Base-by-base conservation (phyloP, 2,113 vertebrate species). In the Mustelus asterias region DNA sequence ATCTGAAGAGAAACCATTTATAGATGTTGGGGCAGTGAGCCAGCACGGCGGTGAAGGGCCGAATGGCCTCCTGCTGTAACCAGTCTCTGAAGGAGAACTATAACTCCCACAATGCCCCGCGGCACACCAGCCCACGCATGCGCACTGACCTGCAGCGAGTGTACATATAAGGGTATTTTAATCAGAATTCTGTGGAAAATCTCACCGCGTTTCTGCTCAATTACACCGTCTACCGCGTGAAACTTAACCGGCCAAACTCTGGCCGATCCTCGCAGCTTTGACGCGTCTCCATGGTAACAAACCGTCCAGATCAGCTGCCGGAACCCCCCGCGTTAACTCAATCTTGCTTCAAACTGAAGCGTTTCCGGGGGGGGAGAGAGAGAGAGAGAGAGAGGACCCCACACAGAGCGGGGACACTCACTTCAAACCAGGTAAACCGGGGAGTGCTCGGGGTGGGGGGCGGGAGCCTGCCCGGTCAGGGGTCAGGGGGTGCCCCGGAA, bases 391-490 rank as follows among this genome's bases (percentile, higher is more conserved):
- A 54, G 0, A 54, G 3, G 4, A 54, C 48, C 48, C 48, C 48
- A 54, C 48, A 3, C 4, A 54, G 48, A 54, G 3, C 48, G 4
- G 48, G 3, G 48, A 4, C 48, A 2, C 48, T 54, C 48, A 54
- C 48, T 5, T n/a, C n/a, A n/a, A n/a, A n/a, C n/a, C n/a, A n/a
- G n/a, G 48, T 54, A 54, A 54, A 54, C 48, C 48, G 4, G 48
- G 48, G 48, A 54, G 48, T 54, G 48, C 3, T 54, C 48, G 2
- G 70, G 8, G 29, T 1, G 72, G 29, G 72, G 26, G 2, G 3
- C 0, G 80, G 80, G 0, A 13, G n/a, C 10, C 9, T 1, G 37
- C 7, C 1, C 5, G 4, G 1, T 33, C n/a, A 1, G 44, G 6
- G 24, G 2, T 10, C 0, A 18, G 5, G 1, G 13, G 13, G 11